phyloP scores from a whole-genome alignment of 2,797 vertebrate genomes.

The Rhinichthys osculus region DNA sequence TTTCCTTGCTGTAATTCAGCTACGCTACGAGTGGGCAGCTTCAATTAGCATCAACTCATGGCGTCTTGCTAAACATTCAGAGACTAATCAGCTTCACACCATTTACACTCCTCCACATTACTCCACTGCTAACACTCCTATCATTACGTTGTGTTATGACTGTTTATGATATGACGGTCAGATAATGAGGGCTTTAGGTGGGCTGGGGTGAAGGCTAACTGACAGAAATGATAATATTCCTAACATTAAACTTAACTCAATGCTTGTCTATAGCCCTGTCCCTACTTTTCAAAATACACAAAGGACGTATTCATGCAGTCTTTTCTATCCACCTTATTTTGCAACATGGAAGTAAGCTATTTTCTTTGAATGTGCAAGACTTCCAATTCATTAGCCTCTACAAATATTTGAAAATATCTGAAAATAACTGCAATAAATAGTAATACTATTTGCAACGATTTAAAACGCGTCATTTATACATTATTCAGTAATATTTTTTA shows the following conservation, averaged over 20 bases:
- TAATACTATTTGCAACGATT: neutral
- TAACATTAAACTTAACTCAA: constrained; percentile 5
- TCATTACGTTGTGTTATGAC: constrained; percentile 25
- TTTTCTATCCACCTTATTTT: neutral
- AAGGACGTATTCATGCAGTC: neutral
- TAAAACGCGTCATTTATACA: too few species aligned
- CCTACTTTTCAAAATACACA: neutral
- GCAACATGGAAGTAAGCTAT: neutral
- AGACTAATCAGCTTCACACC: constrained; percentile 53
- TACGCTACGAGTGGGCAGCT: constrained; percentile 50
- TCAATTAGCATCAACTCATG: constrained; percentile 56
- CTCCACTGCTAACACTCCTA: constrained; percentile 24
- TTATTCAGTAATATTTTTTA: too few species aligned
- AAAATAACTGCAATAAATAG: neutral
- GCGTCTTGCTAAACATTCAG: constrained; percentile 44
- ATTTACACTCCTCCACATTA: constrained; percentile 45
- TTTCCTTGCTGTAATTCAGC: constrained; percentile 47
- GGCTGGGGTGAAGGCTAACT: constrained; percentile 27
- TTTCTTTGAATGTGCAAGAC: neutral
- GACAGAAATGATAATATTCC: constrained; percentile 10
- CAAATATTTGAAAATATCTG: too few species aligned
- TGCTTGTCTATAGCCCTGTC: neutral
- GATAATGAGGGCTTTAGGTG: constrained; percentile 25
- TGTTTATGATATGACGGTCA: constrained; percentile 7
- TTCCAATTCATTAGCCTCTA: neutral